Base-by-base conservation (phyloP, 2,113 vertebrate genomes). In the Chlorocebus sabaeus region DNA sequence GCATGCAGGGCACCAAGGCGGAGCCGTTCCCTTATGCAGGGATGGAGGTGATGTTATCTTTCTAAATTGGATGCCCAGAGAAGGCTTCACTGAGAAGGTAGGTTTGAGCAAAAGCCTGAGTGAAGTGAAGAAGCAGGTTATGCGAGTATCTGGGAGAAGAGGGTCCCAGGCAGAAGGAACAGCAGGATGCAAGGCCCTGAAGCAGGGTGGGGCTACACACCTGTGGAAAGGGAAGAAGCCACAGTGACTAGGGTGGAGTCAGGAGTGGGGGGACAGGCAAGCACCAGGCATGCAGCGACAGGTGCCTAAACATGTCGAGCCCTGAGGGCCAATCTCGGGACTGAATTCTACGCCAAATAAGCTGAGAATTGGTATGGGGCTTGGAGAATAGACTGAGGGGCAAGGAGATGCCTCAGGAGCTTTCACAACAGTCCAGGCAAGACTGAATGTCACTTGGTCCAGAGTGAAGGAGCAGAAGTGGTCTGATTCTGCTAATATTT, bases 1-100 rank as follows among this genome's bases (percentile, higher is more conserved):
- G 68, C 68, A 72, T 10, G 18, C 35, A 68, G n/a, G 9, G 17
- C 1, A 0, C 43, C 6, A 6, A 9, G 59, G 45, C 4, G 7
- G 89, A 72, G 48, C 78, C 14, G 0, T 30, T 61, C 30, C 30
- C 40, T 12, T 25, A 12, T 1, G 38, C 45, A 38, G 35, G 43
- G 35, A 18, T 5, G 6, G 25, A n/a, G 45, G 14, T 11, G 20
- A 35, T 25, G 16, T 20, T 40, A 11, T 38, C n/a, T 3, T 18
- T 79, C 82, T n/a, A 32, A 30, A 57, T 20, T 38, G 68, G 68
- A 72, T 72, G 35, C 35, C n/a, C 68, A 72, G 68, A 38, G 17
- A n/a, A 38, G n/a, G n/a, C 68, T 38, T 72, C 35, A 72, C n/a
- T 22, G n/a, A 72, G 68, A 72, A 72, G 35, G 68, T 38, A 22